phyloP scores from a whole-genome alignment of 2,888 invertebrate species.

The Balanococcus diminutus region DNA sequence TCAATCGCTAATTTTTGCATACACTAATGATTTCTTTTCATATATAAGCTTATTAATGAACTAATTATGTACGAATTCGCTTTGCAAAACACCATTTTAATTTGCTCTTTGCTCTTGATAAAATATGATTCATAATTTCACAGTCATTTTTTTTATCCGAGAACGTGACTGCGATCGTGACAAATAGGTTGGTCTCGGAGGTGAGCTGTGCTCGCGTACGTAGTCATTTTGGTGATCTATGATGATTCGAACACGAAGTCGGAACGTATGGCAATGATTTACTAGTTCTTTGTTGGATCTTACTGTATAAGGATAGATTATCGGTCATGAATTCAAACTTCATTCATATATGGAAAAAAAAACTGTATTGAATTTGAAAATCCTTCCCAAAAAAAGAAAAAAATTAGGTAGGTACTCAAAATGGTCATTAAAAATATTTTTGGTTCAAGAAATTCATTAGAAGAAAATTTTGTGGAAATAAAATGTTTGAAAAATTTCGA shows the following conservation, averaged over 20 bases:
- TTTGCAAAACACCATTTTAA: not conserved
- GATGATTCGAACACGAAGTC: not conserved
- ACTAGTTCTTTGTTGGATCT: not conserved
- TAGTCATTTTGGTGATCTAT: not conserved
- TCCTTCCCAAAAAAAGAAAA: too few species aligned
- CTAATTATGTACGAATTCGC: not conserved
- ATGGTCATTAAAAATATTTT: too few species aligned
- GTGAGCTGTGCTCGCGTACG: not conserved
- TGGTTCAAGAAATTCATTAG: too few species aligned
- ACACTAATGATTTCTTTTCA: not conserved
- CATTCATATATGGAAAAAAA: too few species aligned
- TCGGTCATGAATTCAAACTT: too few species aligned
- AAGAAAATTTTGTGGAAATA: too few species aligned
- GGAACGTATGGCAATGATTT: not conserved
- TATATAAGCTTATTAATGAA: not conserved
- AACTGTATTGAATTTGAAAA: too few species aligned
- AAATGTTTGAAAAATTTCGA: too few species aligned
- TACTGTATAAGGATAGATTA: too few species aligned
- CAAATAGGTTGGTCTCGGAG: not conserved
- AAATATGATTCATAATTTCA: slow-evolving; percentile 5
- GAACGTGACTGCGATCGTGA: not conserved
- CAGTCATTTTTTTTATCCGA: not conserved
- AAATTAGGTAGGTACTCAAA: too few species aligned
- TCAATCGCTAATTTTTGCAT: not conserved
- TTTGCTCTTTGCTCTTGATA: not conserved